Base-by-base conservation (phyloP, 2,888 invertebrate genomes). In the Amphipyra tragopoginis region DNA sequence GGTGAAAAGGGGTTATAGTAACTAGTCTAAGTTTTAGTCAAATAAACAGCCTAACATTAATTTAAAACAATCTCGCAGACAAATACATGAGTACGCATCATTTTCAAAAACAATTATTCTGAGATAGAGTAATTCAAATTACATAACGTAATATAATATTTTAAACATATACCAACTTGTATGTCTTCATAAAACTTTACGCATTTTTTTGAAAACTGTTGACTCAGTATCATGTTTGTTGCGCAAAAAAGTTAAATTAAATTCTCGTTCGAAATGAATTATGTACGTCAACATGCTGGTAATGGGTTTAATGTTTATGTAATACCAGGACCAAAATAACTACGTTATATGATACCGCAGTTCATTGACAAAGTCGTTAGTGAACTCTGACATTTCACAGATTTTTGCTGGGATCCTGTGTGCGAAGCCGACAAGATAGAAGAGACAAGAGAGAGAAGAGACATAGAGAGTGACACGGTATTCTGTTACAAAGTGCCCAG, bases 331-430 rank as follows among this genome's bases (percentile, higher is more conserved):
- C 62, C 39, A 38, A 56, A 53, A 58, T 65, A 57, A 26, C 43
- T 48, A 7, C 13, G 58, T 58, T 38, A 65, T 62, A 48, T 59
- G 39, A 52, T 45, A 68, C 21, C 15, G 21, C 43, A 43, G 49
- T 47, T 40, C 52, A 77, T 63, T 74, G 52, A 75, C 51, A 60
- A 54, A 55, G 40, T 52, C 10, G 33, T 51, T 54, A 39, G 50
- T 75, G 62, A 78, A 65, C 67, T 63, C 53, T 68, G 78, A 61
- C 72, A 71, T 77, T 71, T 56, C 39, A 53, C 48, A 77, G 65
- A 78, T 78, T 77, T 53, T 49, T 29, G 36, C 29, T 34, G 52
- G 45, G 5, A 40, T 13, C 53, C 44, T n/a, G 43, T 3, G 13
- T 39, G 21, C 34, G 51, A 48, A 67, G 48, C 33, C 51, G 43